Conservation (phyloP, 2,113 vertebrate genomes). For the Myiagra hebetior region DNA sequence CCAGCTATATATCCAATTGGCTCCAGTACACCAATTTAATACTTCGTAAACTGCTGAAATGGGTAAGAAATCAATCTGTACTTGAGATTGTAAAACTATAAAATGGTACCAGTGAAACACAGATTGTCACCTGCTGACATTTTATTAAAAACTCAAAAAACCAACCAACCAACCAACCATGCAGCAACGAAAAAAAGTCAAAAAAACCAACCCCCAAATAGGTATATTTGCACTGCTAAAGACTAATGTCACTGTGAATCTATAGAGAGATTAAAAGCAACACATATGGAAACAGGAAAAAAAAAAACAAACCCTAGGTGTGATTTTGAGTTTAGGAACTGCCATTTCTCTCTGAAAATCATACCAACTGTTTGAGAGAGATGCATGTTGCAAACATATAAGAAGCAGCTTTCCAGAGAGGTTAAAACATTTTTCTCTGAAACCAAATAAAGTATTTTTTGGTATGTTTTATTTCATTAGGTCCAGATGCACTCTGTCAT, state of each 20-base stretch:
- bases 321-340: not conserved
- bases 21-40: not conserved
- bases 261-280: not conserved
- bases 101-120: not conserved
- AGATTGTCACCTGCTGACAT: not conserved
- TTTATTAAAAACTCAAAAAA: not conserved
- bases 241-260: not conserved
- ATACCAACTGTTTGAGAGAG: not conserved
- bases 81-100: not conserved
- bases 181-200: too few relatives aligned
- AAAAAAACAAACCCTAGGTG: not conserved
- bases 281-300: not conserved
- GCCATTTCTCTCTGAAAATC: not conserved
- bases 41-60: not conserved
- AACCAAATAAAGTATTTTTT: not conserved
- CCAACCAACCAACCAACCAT: not conserved
- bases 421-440: not conserved
- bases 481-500: not conserved
- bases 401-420: not conserved
- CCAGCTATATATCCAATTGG: not conserved
- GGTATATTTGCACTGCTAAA: not conserved
- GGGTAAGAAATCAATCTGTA: not conserved
- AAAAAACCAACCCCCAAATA: accelerated
- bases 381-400: not conserved
- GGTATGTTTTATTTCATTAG: not conserved